Evolutionary conservation across 2,797 vertebrate genomes (phyloP).

Genomic region (Ciconia nigra): DNA sequence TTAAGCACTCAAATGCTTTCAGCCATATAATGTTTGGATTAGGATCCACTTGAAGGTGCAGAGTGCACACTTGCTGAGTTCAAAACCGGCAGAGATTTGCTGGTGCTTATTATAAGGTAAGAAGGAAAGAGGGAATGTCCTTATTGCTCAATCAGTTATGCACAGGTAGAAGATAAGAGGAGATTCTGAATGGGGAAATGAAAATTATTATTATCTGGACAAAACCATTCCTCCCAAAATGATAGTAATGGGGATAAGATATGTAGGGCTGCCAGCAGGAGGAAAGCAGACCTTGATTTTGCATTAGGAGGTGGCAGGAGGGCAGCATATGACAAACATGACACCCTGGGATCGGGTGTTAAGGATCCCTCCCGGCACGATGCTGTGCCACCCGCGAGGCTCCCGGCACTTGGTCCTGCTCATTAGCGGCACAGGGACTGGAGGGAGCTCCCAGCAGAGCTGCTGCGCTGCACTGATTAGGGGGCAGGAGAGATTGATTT

Average conservation of each 20-base stretch:
- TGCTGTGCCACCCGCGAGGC: not conserved
- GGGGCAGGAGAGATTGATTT: constrained; percentile 25
- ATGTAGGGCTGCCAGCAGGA: not conserved
- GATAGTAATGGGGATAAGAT: not conserved
- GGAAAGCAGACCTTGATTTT: not conserved
- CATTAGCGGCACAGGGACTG: not conserved
- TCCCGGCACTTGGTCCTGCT: not conserved
- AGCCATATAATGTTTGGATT: constrained; percentile 37
- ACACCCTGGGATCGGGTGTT: not conserved
- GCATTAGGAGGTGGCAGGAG: not conserved
- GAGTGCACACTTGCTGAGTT: constrained; percentile 4
- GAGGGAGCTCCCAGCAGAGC: not conserved
- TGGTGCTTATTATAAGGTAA: not conserved
- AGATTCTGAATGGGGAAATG: not conserved
- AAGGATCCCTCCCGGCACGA: not conserved
- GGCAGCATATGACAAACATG: not conserved
- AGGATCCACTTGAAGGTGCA: constrained; percentile 37
- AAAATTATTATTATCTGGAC: constrained; percentile 4
- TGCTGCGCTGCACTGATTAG: not conserved
- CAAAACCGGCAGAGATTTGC: not conserved
- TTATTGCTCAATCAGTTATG: not conserved
- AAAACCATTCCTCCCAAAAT: not conserved
- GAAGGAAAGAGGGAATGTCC: not conserved
- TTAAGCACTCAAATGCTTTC: constrained; percentile 8
- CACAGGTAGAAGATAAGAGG: not conserved